phyloP scores from a whole-genome alignment of 1,140 invertebrate genomes.

The Oncopodura yosiiana region DNA sequence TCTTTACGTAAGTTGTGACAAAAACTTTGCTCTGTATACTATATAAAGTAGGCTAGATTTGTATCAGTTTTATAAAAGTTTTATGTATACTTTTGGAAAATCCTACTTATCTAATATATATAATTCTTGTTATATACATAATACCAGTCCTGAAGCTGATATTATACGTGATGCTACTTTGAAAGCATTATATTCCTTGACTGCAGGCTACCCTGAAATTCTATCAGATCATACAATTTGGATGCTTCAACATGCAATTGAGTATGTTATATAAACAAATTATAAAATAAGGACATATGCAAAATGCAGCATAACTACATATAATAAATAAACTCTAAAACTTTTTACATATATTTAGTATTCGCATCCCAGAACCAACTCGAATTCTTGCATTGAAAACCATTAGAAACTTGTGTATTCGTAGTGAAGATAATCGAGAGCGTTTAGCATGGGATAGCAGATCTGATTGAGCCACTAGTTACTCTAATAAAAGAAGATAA shows the following conservation, averaged over 20 bases:
- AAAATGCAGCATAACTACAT: too few species aligned
- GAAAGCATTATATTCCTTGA: conserved; percentile 1
- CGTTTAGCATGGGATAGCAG: not conserved
- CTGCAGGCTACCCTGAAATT: conserved; percentile 16
- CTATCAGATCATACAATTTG: conserved; percentile 3
- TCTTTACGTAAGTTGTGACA: conserved; percentile 12
- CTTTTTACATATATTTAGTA: conserved; percentile 6
- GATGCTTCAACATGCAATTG: conserved; percentile 20
- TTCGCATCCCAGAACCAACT: conserved; percentile 5
- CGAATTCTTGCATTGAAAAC: conserved; percentile 20
- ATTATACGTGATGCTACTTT: conserved; percentile 8
- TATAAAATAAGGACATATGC: too few species aligned
- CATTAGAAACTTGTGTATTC: conserved; percentile 29
- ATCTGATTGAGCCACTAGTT: conserved; percentile 16
- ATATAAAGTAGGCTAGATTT: not conserved
- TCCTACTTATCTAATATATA: not conserved
- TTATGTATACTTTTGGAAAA: not conserved
- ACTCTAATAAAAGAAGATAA: conserved; percentile 8
- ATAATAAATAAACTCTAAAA: too few species aligned
- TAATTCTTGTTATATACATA: not conserved
- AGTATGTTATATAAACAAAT: conserved; percentile 16
- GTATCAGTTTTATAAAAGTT: not conserved
- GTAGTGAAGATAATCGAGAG: conserved; percentile 28
- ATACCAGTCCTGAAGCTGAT: not conserved
- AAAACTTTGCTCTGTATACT: not conserved